Percentiles rank a stretch among this genome's conserved stretches.
These are phyloP conservation scores for Podotricha telesiphe DNA, from an alignment of 2,888 invertebrate species.

Conservation along the genomic window DNA sequence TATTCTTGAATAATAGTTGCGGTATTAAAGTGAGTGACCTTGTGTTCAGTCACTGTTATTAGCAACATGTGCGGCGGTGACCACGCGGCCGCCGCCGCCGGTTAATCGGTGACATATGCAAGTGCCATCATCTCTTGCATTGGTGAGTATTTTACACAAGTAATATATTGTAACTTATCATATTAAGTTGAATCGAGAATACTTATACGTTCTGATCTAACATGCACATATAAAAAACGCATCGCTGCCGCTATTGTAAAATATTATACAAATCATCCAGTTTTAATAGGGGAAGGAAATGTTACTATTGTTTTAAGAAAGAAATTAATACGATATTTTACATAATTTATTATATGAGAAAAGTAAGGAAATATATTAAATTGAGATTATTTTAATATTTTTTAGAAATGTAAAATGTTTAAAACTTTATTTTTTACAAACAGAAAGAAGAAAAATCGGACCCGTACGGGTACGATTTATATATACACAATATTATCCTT, in stretches of 20 bases:
- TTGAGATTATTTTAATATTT: neutral
- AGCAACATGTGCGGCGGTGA: constrained; percentile 64
- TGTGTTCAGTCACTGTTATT: constrained; percentile 45
- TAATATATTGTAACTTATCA: neutral
- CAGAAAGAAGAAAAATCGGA: neutral
- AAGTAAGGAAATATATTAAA: neutral
- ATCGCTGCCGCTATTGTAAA: constrained; percentile 22
- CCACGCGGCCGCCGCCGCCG: constrained; percentile 64
- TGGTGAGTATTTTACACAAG: constrained; percentile 61
- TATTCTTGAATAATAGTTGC: constrained; percentile 12
- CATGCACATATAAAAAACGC: neutral
- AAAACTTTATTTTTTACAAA: too few species aligned
- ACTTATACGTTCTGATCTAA: neutral
- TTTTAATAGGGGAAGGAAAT: neutral
- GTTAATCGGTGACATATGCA: constrained; percentile 59
- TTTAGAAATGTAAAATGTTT: too few species aligned
- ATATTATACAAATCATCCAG: neutral
- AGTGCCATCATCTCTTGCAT: constrained; percentile 57
- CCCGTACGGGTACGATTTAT: too few species aligned
- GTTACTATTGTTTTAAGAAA: neutral
- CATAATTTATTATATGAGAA: neutral
- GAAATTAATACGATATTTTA: neutral
- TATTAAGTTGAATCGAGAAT: neutral
- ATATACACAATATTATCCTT: constrained; percentile 6
- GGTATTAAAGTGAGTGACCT: constrained; percentile 40